These are phyloP conservation scores for Epinotia brunnichana DNA, from an alignment of 2,888 invertebrate species.

Conservation along the genomic window DNA sequence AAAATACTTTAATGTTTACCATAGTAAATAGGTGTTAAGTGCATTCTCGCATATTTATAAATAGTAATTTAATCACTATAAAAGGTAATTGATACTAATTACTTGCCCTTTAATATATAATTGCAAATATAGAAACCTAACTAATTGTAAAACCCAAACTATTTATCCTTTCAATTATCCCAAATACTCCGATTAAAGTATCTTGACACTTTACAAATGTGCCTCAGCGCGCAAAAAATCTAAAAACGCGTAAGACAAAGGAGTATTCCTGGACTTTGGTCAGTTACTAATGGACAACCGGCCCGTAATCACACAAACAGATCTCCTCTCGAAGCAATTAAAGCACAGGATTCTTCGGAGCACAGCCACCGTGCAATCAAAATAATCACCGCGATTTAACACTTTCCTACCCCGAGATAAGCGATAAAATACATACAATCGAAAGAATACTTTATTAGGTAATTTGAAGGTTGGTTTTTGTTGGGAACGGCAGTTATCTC, in stretches of 20 bases:
- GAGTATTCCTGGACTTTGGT: slow-evolving; percentile 61
- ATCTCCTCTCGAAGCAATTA: slow-evolving; percentile 64
- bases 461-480: not conserved
- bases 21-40: not conserved
- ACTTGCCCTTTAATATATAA: slow-evolving; percentile 13
- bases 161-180: slow-evolving; percentile 33
- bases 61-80: slow-evolving; percentile 4
- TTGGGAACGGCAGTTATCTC: slow-evolving; percentile 1
- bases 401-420: slow-evolving; percentile 71
- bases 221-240: slow-evolving; percentile 57
- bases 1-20: not conserved
- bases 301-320: slow-evolving; percentile 41
- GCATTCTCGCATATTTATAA: slow-evolving; percentile 4
- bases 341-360: slow-evolving; percentile 68
- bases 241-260: slow-evolving; percentile 63
- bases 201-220: slow-evolving; percentile 46
- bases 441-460: not conserved
- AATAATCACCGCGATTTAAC: slow-evolving; percentile 79
- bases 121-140: slow-evolving; percentile 5
- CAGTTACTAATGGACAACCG: slow-evolving; percentile 71
- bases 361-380: slow-evolving; percentile 69
- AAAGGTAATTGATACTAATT: slow-evolving; percentile 30
- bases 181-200: slow-evolving; percentile 27
- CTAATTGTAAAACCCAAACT: slow-evolving; percentile 6
- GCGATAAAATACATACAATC: slow-evolving; percentile 56